phyloP scores from a whole-genome alignment of 1,140 invertebrate genomes.

The Nomia melanderi region DNA sequence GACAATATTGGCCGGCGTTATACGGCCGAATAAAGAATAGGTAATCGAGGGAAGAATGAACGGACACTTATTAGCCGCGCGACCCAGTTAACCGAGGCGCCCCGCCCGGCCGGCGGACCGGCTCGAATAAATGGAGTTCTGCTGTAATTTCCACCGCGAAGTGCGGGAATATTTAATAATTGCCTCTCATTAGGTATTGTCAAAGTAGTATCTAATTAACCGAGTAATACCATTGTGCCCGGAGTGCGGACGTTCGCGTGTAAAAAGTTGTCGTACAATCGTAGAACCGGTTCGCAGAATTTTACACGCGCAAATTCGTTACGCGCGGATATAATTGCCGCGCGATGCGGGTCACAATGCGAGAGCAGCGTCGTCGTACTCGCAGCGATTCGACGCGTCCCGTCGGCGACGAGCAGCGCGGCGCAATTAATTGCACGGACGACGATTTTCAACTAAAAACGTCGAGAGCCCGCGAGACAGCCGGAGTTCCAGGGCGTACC shows the following conservation, averaged over 20 bases:
- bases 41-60: too few species aligned
- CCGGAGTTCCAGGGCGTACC: too few species aligned
- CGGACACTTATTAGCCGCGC: too few species aligned
- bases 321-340: background rate
- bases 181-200: background rate
- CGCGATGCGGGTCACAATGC: background rate
- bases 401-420: background rate
- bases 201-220: constrained; percentile 12
- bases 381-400: background rate
- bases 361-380: background rate
- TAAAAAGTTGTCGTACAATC: too few species aligned
- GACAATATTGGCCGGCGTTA: too few species aligned
- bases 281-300: too few species aligned
- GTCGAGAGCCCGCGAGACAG: background rate
- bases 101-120: too few species aligned
- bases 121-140: too few species aligned
- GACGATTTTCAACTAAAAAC: background rate
- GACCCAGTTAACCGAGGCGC: too few species aligned
- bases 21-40: too few species aligned
- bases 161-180: background rate
- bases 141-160: too few species aligned
- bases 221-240: constrained; percentile 17
- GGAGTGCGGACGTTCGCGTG: background rate
- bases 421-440: constrained; percentile 6
- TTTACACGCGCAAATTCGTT: constrained; percentile 16